phyloP scores from a whole-genome alignment of 2,888 invertebrate genomes.

The Polietes domitor region DNA sequence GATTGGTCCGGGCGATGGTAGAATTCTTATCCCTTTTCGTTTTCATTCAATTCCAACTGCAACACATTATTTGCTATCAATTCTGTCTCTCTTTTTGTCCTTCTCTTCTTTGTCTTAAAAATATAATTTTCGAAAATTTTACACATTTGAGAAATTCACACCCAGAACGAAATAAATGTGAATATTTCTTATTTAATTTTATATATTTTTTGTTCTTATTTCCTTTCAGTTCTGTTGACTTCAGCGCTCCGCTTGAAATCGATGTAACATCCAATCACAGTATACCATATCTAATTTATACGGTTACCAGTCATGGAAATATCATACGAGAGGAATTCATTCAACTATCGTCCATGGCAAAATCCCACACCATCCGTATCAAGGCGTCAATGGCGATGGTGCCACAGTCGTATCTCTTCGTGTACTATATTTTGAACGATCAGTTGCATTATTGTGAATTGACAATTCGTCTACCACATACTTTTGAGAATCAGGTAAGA shows the following conservation, averaged over 20 bases:
- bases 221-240: background rate
- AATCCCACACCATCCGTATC: background rate
- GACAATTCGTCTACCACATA: conserved; percentile 4
- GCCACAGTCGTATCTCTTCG: background rate
- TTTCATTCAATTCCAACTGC: too few species aligned
- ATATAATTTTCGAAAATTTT: too few species aligned
- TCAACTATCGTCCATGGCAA: background rate
- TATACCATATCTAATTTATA: background rate
- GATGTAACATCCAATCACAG: conserved; percentile 82
- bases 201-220: too few species aligned
- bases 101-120: too few species aligned
- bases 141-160: too few species aligned
- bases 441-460: conserved; percentile 20
- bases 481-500: conserved; percentile 15
- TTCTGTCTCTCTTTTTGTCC: too few species aligned
- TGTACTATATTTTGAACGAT: background rate
- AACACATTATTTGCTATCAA: too few species aligned
- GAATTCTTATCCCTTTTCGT: too few species aligned
- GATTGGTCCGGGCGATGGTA: too few species aligned
- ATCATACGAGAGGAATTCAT: background rate
- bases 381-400: background rate
- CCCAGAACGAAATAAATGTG: too few species aligned
- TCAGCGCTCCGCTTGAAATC: conserved; percentile 82
- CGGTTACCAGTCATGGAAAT: background rate
- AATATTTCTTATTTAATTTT: too few species aligned